Base-by-base conservation (phyloP, 1,140 invertebrate species). In the Heliconius hewitsoni region DNA sequence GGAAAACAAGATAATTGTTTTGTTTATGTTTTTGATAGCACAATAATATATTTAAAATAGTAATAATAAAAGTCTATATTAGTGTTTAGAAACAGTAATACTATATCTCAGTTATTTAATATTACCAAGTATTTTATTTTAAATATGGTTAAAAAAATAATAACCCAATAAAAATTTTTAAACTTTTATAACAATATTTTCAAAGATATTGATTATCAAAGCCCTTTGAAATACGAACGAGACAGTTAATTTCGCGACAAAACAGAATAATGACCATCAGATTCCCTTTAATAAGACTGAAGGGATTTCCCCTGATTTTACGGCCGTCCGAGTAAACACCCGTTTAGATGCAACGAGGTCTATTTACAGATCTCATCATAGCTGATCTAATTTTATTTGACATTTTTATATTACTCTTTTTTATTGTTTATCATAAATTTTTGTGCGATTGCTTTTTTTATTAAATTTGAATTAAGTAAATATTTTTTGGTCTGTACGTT, bases 191-290 rank as follows among this genome's bases (percentile, higher is more conserved):
- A 16, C 60, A 66, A 71, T 77, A 70, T 71, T 77, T 77, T 1
- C 9, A 77, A 77, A 71, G 27, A 50, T 70, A 55, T 60, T 76
- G 46, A 72, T 77, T 77, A 77, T 77, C 70, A 46, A 72, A 71
- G 76, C 19, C 60, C 74, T 76, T 76, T 76, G 60, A 30, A 76
- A 76, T 70, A 76, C 23, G 70, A 77, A 77, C 70, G 55, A 78
- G 55, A 66, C 77, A 70, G 71, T 74, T 78, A 74, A 78, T 78
- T 23, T 78, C 30, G 57, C 57, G 57, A 74, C 71, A 78, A 78
- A 78, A 78, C 77, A 74, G 52, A 66, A 52, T 57, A 77, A 78
- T 72, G 77, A 78, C 73, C 72, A 78, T 78, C 77, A 73, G 77
- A 78, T 78, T 70, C 72, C 42, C 55, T 78, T 71, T 78, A 78